These are phyloP conservation scores for Athalia circularis DNA, from an alignment of 2,888 invertebrate genomes.

Conservation along the genomic window DNA sequence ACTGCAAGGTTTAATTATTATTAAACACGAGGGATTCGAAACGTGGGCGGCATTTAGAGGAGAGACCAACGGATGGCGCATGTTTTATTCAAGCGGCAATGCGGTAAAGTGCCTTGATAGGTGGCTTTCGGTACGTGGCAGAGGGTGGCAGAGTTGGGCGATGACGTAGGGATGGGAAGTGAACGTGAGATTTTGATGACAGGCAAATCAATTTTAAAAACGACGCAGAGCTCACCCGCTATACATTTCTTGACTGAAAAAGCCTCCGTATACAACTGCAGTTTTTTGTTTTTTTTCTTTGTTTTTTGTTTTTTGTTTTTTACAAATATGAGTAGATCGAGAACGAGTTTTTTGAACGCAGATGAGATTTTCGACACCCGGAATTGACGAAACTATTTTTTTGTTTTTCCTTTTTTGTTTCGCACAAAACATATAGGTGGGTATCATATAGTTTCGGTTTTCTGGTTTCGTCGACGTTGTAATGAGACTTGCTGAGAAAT, in stretches of 20 bases:
- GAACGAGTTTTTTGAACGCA: too few relatives aligned
- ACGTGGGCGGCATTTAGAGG: slow-evolving; percentile 26
- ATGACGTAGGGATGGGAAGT: slow-evolving; percentile 19
- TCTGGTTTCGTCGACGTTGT: background rate
- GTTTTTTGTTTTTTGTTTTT: too few relatives aligned
- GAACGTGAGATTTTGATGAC: slow-evolving; percentile 40
- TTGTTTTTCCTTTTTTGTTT: too few relatives aligned
- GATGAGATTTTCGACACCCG: too few relatives aligned
- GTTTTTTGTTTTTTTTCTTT: background rate
- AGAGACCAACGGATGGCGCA: slow-evolving; percentile 27
- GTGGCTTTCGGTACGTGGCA: slow-evolving; percentile 40
- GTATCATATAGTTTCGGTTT: too few relatives aligned
- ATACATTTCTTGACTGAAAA: background rate
- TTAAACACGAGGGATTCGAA: slow-evolving; percentile 43
- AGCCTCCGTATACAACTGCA: too few relatives aligned
- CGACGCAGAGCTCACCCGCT: background rate
- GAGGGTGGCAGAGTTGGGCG: slow-evolving; percentile 1
- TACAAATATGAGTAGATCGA: too few relatives aligned
- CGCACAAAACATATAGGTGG: too few relatives aligned
- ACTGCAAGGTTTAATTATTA: slow-evolving; percentile 42
- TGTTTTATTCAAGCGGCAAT: slow-evolving; percentile 43
- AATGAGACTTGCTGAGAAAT: slow-evolving; percentile 2
- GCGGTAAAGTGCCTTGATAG: slow-evolving; percentile 45
- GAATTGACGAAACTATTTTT: too few relatives aligned
- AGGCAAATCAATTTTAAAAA: slow-evolving; percentile 35